Conservation (phyloP, 35 echinoderm and acorn worm genomes). For the Apostichopus parvimensis region DNA sequence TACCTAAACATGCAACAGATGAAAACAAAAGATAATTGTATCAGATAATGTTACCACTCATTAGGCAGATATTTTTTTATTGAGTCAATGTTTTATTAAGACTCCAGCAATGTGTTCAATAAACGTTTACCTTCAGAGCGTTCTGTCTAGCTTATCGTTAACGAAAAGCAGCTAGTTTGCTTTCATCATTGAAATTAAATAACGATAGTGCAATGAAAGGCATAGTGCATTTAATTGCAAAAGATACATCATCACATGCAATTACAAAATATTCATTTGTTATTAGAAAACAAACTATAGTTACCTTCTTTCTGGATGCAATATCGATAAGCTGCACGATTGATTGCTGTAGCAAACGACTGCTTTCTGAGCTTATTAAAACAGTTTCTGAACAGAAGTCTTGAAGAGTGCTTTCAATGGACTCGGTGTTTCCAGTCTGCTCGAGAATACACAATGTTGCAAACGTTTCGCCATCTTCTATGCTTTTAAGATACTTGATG, state of each 20-base stretch:
- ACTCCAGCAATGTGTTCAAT: too few relatives aligned
- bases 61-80: neutral
- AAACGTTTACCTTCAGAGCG: too few relatives aligned
- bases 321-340: neutral
- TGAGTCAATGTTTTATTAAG: too few relatives aligned
- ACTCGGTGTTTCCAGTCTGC: neutral
- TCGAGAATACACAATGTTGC: neutral
- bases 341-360: neutral
- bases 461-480: slow-evolving; percentile 1
- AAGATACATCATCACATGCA: too few relatives aligned
- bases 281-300: neutral
- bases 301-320: slow-evolving; percentile 4
- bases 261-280: too few relatives aligned
- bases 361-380: neutral
- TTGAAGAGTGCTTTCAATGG: neutral
- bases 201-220: too few relatives aligned
- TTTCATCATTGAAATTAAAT: neutral
- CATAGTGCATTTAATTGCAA: too few relatives aligned
- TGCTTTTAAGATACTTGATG: slow-evolving; percentile 5
- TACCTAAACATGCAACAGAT: neutral
- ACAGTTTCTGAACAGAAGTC: neutral
- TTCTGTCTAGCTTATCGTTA: neutral
- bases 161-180: neutral
- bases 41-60: neutral
- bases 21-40: neutral